These are phyloP conservation scores for Hapalemur alaotrensis DNA, from an alignment of 2,797 vertebrate genomes.

Conservation along the genomic window DNA sequence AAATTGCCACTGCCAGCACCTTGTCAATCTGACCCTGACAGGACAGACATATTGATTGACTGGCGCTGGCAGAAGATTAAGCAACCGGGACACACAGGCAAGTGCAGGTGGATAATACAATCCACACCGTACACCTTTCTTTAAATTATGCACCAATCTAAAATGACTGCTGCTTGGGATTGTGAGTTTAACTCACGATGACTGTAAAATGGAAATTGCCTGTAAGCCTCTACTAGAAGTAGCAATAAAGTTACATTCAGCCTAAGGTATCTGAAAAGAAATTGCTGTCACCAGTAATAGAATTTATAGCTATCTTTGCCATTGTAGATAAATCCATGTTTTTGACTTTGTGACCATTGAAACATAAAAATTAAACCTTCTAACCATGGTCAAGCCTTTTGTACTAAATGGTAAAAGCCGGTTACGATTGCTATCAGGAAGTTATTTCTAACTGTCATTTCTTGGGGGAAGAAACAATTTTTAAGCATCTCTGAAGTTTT, in stretches of 20 bases:
- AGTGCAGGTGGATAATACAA: background rate
- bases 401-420: slow-evolving; percentile 44
- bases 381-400: slow-evolving; percentile 48
- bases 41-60: slow-evolving; percentile 50
- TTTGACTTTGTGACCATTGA: slow-evolving; percentile 55
- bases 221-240: background rate
- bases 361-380: slow-evolving; percentile 70
- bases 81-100: background rate
- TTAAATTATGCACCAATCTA: slow-evolving; percentile 52
- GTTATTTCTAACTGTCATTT: slow-evolving; percentile 54
- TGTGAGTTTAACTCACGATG: slow-evolving; percentile 42
- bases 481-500: slow-evolving; percentile 56
- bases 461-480: slow-evolving; percentile 5
- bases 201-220: slow-evolving; percentile 55
- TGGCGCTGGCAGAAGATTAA: slow-evolving; percentile 51
- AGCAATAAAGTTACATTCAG: slow-evolving; percentile 58
- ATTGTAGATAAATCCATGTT: slow-evolving; percentile 63
- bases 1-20: slow-evolving; percentile 33
- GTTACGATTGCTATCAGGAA: slow-evolving; percentile 50
- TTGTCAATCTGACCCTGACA: slow-evolving; percentile 63
- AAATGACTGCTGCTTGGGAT: background rate
- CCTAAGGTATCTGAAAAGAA: slow-evolving; percentile 56
- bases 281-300: slow-evolving; percentile 59
- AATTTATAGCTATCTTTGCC: slow-evolving; percentile 51
- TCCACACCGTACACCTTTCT: background rate